phyloP scores from a whole-genome alignment of 2,888 invertebrate species.

The Embidobia sp. region DNA sequence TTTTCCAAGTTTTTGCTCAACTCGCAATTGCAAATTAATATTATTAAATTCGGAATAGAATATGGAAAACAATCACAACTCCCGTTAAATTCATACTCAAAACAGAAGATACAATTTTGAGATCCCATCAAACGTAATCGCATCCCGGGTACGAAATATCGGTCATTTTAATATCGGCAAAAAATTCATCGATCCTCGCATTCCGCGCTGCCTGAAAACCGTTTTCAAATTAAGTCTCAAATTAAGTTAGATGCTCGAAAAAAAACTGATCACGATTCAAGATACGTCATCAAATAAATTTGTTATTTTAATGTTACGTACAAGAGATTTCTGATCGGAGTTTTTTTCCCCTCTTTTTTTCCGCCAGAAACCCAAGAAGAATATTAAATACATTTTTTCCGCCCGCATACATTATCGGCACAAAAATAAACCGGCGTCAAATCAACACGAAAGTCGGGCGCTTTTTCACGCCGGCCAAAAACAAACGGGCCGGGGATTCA shows the following conservation, averaged over 20 bases:
- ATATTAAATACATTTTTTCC: conserved; percentile 43
- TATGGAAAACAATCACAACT: conserved; percentile 8
- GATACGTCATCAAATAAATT: conserved; percentile 38
- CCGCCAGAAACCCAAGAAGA: conserved; percentile 15
- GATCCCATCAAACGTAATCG: too few species aligned
- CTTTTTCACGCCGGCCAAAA: too few species aligned
- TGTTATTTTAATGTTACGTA: conserved; percentile 38
- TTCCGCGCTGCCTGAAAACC: too few species aligned
- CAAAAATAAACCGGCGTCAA: neutral
- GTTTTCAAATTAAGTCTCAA: neutral
- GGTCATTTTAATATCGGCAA: too few species aligned
- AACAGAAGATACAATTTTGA: too few species aligned
- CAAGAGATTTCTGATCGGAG: conserved; percentile 32
- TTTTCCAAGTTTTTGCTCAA: conserved; percentile 1
- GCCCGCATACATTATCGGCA: conserved; percentile 20
- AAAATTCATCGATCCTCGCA: too few species aligned
- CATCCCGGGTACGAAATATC: too few species aligned
- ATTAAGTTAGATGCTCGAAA: conserved; percentile 5
- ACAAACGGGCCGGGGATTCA: too few species aligned
- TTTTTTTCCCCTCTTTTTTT: conserved; percentile 10
- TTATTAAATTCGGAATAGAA: neutral
- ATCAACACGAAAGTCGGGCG: too few species aligned
- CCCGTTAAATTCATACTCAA: neutral
- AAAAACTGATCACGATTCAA: conserved; percentile 37
- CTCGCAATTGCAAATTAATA: conserved; percentile 9